Percentiles rank a stretch among this genome's conserved stretches.
Evolutionary conservation across 2,888 invertebrate species (phyloP).

Genomic region (Agrochola lychnidis): DNA sequence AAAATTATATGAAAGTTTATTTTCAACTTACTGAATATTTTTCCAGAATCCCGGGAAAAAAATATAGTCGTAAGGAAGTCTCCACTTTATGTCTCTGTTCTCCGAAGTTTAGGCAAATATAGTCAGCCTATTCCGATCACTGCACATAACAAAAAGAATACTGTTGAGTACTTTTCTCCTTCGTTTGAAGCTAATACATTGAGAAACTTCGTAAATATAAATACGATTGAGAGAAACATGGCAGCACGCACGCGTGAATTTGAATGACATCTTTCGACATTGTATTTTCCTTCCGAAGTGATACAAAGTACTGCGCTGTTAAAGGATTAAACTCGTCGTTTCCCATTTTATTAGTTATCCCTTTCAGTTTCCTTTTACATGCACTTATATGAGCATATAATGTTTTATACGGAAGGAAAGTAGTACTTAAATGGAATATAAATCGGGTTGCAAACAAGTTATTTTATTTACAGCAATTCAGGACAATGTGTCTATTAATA

Average conservation of each 20-base stretch:
- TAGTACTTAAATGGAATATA: constrained; percentile 28
- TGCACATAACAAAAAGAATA: constrained; percentile 4
- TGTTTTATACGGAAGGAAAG: constrained; percentile 21
- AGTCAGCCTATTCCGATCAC: no score
- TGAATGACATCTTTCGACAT: constrained; percentile 37
- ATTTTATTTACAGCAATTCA: constrained; percentile 14
- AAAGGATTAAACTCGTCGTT: constrained; percentile 35
- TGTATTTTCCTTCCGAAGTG: constrained; percentile 34
- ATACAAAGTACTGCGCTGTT: constrained; percentile 33
- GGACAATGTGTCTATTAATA: constrained; percentile 7
- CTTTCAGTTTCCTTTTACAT: constrained; percentile 38
- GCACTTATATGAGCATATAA: constrained; percentile 26
- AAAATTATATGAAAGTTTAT: no score
- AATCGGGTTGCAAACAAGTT: constrained; percentile 3
- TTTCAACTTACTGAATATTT: no score
- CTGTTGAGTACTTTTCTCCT: constrained; percentile 19
- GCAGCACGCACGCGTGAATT: constrained; percentile 34
- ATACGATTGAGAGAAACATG: constrained; percentile 12
- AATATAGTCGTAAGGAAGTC: no score
- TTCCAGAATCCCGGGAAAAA: no score
- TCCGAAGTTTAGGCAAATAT: no score
- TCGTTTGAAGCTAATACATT: constrained; percentile 28
- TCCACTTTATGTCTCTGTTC: no score
- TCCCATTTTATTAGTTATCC: constrained; percentile 23
- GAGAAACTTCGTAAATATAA: constrained; percentile 30